Base-by-base conservation (phyloP, 92 coral and sea anemone species). In the Actinostola sp. region DNA sequence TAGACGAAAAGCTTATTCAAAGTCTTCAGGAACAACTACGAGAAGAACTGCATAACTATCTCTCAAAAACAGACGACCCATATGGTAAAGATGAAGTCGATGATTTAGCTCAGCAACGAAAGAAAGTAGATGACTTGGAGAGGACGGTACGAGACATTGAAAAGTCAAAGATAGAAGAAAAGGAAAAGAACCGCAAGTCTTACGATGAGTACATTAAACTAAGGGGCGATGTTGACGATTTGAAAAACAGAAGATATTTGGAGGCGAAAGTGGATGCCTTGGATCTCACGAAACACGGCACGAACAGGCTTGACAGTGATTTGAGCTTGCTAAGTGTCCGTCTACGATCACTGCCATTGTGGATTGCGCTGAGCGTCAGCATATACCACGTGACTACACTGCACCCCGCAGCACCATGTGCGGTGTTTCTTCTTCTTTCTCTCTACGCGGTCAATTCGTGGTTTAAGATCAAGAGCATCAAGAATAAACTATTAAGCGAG, bases 141-240 rank as follows among this genome's bases (percentile, higher is more conserved):
- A 75, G 29, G 32, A 78, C 71, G 75, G 41, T 82, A 54, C 42
- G 75, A 38, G 76, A 75, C 9, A 53, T 89, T 27, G 97, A 91
- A 73, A 88, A 75, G 51, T 55, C 97, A 0, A 84, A 80, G 34
- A 71, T 91, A 14, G 79, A 69, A 17, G 97, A 88, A 60, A 76
- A 85, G 1, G 83, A 91, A 54, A 77, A 64, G 78, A 72, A 69
- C 30, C 68, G 71, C 35, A 59, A 61, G 50, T 82, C 77, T 46
- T 72, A 70, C 19, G 87, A 83, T 21, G 97, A 91, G 67, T 91
- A 91, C 66, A 89, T 75, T 56, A 76, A 74, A 35, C 82, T 91
- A 23, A 71, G 89, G 55, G 76, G 66, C 30, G 88, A 84, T 39
- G 85, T 91, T 3, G 97, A 91, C 21, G 65, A 75, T 38, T 72